phyloP scores from a whole-genome alignment of 2,113 vertebrate genomes.

The Vidua chalybeata region DNA sequence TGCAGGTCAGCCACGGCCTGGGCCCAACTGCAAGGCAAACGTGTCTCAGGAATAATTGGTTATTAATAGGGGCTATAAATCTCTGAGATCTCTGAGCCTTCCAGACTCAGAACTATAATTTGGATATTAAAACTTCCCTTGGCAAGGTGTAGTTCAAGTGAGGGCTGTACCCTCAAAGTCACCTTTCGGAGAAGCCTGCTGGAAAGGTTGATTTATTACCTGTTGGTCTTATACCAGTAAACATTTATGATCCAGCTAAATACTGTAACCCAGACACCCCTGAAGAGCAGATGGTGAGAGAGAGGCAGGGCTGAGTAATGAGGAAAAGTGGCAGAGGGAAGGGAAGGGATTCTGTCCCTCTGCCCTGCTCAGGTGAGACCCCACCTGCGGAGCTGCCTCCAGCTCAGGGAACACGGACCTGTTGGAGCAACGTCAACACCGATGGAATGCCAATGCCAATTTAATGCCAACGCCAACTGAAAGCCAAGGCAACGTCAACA shows the following conservation, averaged over 20 bases:
- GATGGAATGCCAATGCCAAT: neutral
- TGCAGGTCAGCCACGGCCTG: neutral
- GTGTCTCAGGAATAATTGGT: constrained; percentile 62
- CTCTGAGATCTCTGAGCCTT: constrained; percentile 26
- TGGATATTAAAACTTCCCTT: constrained; percentile 66
- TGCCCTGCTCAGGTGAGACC: neutral
- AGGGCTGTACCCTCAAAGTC: constrained; percentile 65
- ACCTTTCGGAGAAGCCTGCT: constrained; percentile 44
- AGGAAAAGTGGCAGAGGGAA: neutral
- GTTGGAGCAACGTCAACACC: neutral
- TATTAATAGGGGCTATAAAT: constrained; percentile 70
- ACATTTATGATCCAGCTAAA: constrained; percentile 44
- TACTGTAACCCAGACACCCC: neutral
- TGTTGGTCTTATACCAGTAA: constrained; percentile 55
- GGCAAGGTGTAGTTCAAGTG: constrained; percentile 15
- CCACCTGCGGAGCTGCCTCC: neutral
- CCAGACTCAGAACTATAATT: constrained; percentile 39
- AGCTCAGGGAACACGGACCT: accelerated
- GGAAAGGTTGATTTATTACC: constrained; percentile 58
- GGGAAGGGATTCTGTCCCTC: neutral
- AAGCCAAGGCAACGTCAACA: accelerated
- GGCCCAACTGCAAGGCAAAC: neutral
- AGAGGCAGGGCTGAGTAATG: neutral
- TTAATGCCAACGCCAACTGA: neutral
- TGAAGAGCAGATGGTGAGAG: neutral